phyloP scores from a whole-genome alignment of 2,888 invertebrate species.

The Alviniconcha strummeri region DNA sequence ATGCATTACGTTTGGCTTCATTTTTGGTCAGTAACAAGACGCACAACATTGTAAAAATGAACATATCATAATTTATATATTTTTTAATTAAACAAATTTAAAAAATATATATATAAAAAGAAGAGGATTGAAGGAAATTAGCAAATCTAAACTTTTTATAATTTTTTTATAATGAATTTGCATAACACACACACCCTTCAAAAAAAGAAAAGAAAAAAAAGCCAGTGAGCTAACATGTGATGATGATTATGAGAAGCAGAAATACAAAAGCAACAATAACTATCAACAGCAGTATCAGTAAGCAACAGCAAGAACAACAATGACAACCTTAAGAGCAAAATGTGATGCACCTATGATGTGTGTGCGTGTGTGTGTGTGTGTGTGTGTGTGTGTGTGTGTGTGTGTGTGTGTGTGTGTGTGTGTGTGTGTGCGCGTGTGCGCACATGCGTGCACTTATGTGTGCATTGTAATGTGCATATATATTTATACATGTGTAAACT shows the following conservation, averaged over 20 bases:
- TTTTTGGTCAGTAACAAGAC: too few species aligned
- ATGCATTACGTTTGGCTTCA: too few species aligned
- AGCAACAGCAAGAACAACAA: neutral
- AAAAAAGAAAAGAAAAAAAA: too few species aligned
- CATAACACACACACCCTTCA: too few species aligned
- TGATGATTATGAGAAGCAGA: neutral
- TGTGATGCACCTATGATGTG: neutral
- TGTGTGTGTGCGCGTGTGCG: conserved; percentile 7
- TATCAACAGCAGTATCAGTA: neutral
- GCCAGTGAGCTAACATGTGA: neutral
- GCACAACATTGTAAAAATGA: too few species aligned
- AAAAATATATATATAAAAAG: too few species aligned
- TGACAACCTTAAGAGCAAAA: too few species aligned
- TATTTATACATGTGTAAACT: neutral
- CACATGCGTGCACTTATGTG: neutral
- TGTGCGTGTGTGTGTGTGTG: conserved; percentile 14
- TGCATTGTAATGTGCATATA: neutral
- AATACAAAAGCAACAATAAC: neutral
- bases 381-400: conserved; percentile 14
- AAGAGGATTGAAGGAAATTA: too few species aligned
- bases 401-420: conserved; percentile 15
- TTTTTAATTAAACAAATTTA: too few species aligned
- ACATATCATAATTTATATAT: too few species aligned
- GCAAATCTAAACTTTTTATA: too few species aligned
- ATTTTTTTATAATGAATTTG: too few species aligned